Base-by-base conservation (phyloP, 2,888 invertebrate genomes). In the Scrobipalpa costella region DNA sequence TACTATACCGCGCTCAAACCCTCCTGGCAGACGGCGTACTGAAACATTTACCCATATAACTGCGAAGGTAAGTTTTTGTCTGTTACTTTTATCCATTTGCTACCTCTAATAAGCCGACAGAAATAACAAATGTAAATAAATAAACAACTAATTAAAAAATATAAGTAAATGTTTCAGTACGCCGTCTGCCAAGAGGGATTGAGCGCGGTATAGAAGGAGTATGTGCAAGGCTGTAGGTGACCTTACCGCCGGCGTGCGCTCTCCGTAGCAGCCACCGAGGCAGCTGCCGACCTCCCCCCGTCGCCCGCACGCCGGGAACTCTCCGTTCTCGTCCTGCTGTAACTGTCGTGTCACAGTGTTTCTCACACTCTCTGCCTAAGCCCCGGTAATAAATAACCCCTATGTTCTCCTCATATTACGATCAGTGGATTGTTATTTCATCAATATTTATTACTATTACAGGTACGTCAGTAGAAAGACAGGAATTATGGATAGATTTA, bases 241-340 rank as follows among this genome's bases (percentile, higher is more conserved):
- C 77, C 95, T 95, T 94, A 95, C 95, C 94, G 94, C 93, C 76
- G 95, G 95, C 88, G 94, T 94, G 85, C 94, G 94, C 74, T 94
- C 93, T 78, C 95, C 94, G 83, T 94, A 92, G 91, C 95, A 95
- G 84, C 94, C 94, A 83, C 93, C 92, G 80, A 95, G 92, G 88
- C 95, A 95, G 89, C 94, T 94, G 78, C 94, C 93, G 71, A 93
- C 92, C 79, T 90, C 82, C 73, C 82, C 82, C 73, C 82, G 79
- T 86, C 93, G 93, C 85, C 95, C 95, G 89, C 93, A 93, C 79
- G 88, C 86, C 73, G 90, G 86, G 73, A 90, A 90, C 66, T 88
- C 89, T 71, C 91, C 90, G 71, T 90, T 89, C 73, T 90, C 92
- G 86, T 87, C 88, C 86, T 86, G 90, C 90, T 88, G 89, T 77